Evolutionary conservation across 1,140 invertebrate genomes (phyloP).

Genomic region (Apis cerana): DNA sequence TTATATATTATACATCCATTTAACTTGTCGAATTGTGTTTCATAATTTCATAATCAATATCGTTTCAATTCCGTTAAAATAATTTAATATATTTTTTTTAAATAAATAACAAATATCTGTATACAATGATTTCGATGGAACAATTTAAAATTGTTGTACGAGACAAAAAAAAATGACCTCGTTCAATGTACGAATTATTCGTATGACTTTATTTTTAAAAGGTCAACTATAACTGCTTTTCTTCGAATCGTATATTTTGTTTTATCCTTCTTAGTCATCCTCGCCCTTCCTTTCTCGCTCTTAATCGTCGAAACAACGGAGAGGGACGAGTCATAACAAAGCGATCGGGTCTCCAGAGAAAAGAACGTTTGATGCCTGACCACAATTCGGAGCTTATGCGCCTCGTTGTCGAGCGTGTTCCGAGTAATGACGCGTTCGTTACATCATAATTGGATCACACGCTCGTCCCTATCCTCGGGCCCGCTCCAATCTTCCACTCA

Average conservation of each 20-base stretch:
- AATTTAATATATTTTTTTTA: no score
- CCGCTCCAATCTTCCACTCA: constrained; percentile 76
- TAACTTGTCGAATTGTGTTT: no score
- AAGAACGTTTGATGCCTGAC: constrained; percentile 49
- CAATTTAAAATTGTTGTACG: no score
- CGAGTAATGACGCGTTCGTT: constrained; percentile 60
- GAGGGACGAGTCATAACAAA: constrained; percentile 44
- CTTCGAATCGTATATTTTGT: background rate
- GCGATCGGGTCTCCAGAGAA: constrained; percentile 14
- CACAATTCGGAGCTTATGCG: constrained; percentile 31
- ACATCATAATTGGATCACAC: constrained; percentile 74
- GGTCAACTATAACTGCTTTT: background rate
- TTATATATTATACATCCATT: background rate
- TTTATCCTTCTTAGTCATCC: background rate
- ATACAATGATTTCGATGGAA: no score
- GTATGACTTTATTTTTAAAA: background rate
- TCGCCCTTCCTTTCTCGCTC: background rate
- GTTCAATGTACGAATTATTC: background rate
- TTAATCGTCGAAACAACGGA: constrained; percentile 8
- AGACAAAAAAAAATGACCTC: no score
- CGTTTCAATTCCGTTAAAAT: no score
- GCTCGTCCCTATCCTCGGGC: constrained; percentile 64
- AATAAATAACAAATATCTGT: no score
- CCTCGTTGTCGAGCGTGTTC: constrained; percentile 46
- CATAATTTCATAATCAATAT: no score